A percentile compares a stretch with the other conserved stretches of the same genome.
Evolutionary conservation across 1,140 invertebrate species (phyloP).

Genomic region (Antheraea pernyi): DNA sequence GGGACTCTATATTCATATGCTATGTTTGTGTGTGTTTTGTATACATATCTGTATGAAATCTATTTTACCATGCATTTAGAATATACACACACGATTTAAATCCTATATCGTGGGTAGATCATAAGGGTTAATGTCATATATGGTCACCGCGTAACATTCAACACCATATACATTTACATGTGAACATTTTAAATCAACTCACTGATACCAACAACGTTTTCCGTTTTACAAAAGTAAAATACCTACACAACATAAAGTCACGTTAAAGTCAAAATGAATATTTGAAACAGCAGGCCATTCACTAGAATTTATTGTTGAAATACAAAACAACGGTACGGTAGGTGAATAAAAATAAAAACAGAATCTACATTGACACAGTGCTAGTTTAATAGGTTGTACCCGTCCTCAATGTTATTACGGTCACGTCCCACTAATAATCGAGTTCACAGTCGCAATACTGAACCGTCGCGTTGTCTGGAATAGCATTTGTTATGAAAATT

Average conservation of each 20-base stretch:
- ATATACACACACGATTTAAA: too few relatives aligned
- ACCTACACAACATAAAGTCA: neutral
- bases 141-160: too few relatives aligned
- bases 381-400: constrained; percentile 11
- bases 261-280: constrained; percentile 6
- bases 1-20: too few relatives aligned
- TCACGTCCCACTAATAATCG: constrained; percentile 54
- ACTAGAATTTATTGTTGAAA: constrained; percentile 6
- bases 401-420: constrained; percentile 31
- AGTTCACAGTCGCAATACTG: constrained; percentile 31
- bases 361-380: constrained; percentile 4
- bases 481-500: constrained; percentile 23
- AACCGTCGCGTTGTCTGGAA: constrained; percentile 27
- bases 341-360: constrained; percentile 9
- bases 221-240: neutral
- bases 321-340: neutral
- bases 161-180: too few relatives aligned
- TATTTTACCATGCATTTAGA: too few relatives aligned
- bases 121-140: too few relatives aligned
- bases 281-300: neutral
- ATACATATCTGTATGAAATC: too few relatives aligned
- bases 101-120: too few relatives aligned
- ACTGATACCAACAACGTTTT: neutral
- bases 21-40: too few relatives aligned
- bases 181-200: too few relatives aligned